Percentiles rank a stretch among this genome's conserved stretches.
phyloP scores from a whole-genome alignment of 2,797 vertebrate species.

The Microtus agrestis region DNA sequence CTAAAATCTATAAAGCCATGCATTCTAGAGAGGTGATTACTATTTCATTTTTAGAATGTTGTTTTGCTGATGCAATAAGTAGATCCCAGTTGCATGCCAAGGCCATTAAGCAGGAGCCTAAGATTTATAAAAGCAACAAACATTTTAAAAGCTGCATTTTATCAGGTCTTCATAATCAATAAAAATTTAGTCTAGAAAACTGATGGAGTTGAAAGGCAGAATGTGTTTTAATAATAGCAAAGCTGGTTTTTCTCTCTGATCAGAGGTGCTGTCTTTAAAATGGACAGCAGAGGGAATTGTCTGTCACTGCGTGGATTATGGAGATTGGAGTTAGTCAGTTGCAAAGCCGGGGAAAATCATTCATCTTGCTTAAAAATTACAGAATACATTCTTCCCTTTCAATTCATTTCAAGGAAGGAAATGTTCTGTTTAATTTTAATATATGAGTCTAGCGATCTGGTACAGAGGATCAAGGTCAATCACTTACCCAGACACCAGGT shows the following conservation, averaged over 20 bases:
- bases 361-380: constrained; percentile 45
- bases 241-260: background rate
- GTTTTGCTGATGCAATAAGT: background rate
- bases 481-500: background rate
- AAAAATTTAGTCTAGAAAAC: constrained; percentile 8
- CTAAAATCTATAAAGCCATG: background rate
- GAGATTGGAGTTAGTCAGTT: constrained; percentile 50
- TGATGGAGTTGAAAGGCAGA: background rate
- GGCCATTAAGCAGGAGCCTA: background rate
- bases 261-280: constrained; percentile 43
- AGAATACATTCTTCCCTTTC: constrained; percentile 9
- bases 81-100: background rate
- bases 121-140: background rate
- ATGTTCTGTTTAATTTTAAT: constrained; percentile 63
- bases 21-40: background rate
- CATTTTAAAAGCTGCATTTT: constrained; percentile 5
- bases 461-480: constrained; percentile 22
- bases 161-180: background rate
- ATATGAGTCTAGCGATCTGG: background rate
- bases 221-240: background rate
- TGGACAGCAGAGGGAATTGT: background rate
- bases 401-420: constrained; percentile 34
- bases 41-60: background rate
- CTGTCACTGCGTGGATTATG: background rate
- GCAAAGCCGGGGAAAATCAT: constrained; percentile 46